A percentile compares a stretch with the other conserved stretches of the same genome.
Conservation (phyloP, 2,888 invertebrate genomes). For the Isoperla grammatica region DNA sequence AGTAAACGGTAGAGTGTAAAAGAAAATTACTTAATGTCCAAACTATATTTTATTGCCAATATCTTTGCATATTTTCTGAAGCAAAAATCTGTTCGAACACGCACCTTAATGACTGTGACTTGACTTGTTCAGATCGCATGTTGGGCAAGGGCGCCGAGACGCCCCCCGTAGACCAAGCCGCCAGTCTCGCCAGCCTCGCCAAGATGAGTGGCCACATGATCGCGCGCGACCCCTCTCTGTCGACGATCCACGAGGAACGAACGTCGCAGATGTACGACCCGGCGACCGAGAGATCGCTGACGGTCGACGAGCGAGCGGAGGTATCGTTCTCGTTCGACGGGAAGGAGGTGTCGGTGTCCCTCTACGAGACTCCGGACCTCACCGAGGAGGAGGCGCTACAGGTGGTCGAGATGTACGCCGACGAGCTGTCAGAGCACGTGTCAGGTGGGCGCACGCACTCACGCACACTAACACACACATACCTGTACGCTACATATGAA, state of each 20-base stretch:
- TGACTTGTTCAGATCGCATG: conserved; percentile 25
- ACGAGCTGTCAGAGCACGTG: conserved; percentile 84
- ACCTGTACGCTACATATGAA: too few species aligned
- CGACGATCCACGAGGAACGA: conserved; percentile 85
- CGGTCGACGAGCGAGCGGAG: conserved; percentile 70
- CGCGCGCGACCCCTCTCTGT: conserved; percentile 74
- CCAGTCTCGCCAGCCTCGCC: background rate
- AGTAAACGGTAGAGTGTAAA: too few species aligned
- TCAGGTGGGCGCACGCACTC: conserved; percentile 45
- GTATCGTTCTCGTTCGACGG: conserved; percentile 89
- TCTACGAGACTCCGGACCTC: conserved; percentile 88
- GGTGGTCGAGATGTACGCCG: conserved; percentile 91
- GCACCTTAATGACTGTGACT: too few species aligned
- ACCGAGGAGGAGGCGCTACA: conserved; percentile 89
- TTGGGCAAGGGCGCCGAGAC: conserved; percentile 13
- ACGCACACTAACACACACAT: too few species aligned
- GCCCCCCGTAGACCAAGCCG: background rate
- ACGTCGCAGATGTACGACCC: conserved; percentile 84
- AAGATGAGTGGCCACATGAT: conserved; percentile 39
- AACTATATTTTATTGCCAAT: too few species aligned
- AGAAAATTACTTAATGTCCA: too few species aligned
- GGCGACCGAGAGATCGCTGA: conserved; percentile 60
- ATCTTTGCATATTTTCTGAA: too few species aligned
- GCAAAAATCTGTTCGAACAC: too few species aligned
- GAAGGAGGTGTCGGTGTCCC: conserved; percentile 83